These are phyloP conservation scores for Oenanthe melanoleuca DNA, from an alignment of 2,113 vertebrate species.

Conservation along the genomic window DNA sequence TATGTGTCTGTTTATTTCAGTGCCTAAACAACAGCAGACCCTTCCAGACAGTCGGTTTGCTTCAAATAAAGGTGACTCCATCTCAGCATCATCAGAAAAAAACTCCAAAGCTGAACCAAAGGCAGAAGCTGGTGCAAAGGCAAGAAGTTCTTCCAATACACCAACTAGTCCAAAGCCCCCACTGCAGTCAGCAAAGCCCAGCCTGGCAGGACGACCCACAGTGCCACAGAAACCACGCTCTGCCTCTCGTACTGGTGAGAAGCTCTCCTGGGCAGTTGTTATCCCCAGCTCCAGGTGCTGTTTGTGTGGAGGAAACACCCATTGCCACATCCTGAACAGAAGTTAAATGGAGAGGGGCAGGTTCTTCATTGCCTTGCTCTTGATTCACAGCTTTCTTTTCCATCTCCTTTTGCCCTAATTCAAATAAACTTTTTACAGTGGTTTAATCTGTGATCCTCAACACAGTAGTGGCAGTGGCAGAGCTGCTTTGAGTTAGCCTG, in stretches of 20 bases:
- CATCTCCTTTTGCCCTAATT: background rate
- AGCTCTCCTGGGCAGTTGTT: background rate
- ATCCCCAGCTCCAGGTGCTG: background rate
- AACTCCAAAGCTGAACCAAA: constrained; percentile 78
- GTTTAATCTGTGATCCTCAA: background rate
- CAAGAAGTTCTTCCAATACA: constrained; percentile 74
- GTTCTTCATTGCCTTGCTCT: background rate
- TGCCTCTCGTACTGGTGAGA: constrained; percentile 82
- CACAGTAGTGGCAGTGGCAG: background rate
- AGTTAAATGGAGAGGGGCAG: background rate
- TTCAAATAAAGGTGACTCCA: constrained; percentile 68
- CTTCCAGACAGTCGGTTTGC: constrained; percentile 77
- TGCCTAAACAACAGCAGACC: constrained; percentile 75
- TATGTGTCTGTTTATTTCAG: constrained; percentile 9
- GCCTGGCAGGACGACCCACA: constrained; percentile 80
- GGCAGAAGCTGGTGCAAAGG: constrained; percentile 74
- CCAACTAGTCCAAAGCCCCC: constrained; percentile 84
- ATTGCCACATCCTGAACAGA: background rate
- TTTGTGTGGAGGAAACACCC: background rate
- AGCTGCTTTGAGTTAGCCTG: background rate
- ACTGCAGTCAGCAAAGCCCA: constrained; percentile 84
- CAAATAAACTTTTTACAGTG: background rate
- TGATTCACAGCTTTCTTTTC: background rate
- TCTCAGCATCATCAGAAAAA: constrained; percentile 77
- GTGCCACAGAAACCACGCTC: constrained; percentile 90